Evolutionary conservation across 2,113 vertebrate species (phyloP), one percentile per base, ranked within the genome.

Genomic region (Poecilia latipinna): DNA sequence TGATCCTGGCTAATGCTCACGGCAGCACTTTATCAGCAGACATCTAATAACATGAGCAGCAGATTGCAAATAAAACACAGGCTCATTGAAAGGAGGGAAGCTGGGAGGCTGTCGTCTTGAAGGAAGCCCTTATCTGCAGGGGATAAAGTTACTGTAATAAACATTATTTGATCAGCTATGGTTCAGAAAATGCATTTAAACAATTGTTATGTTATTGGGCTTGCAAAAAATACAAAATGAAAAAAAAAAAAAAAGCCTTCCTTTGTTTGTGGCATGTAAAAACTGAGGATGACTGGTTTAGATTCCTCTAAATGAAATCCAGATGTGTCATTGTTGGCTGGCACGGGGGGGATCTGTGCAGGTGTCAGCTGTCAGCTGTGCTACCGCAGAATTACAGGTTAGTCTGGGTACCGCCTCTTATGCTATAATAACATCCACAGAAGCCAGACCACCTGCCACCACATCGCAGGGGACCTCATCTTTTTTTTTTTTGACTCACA

Each of bases 361-460:
- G 93, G 92, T 94, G 91, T 89, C 93, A 94, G 93, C 91, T 94
- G 93, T 90, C 90, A 94, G 94, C 93, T 94, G 93, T 90, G 74
- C 78, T 75, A 60, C 81, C 26, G 75, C 17, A 83, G 92, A 90
- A 92, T 92, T 93, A 89, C 68, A 79, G 77, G 82, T 68, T 77
- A 78, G 85, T 62, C 86, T 75, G 60, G 65, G 80, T 51, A 77
- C 88, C 80, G 85, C 77, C 86, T 24, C 88, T 82, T 85, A 80
- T 90, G 83, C 93, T 77, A 78, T 95, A 94, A 95, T 94, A 86
- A 95, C 82, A 90, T 70, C 83, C 78, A 77, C 75, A 71, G 72
- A 86, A 75, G 86, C 69, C 80, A 72, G 84, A 82, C 86, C 94
- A 94, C 90, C 90, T 90, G 91, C 92, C 74, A 86, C 87, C 84